Conservation (phyloP, 2,113 vertebrate genomes). For the Callionymus lyra region DNA sequence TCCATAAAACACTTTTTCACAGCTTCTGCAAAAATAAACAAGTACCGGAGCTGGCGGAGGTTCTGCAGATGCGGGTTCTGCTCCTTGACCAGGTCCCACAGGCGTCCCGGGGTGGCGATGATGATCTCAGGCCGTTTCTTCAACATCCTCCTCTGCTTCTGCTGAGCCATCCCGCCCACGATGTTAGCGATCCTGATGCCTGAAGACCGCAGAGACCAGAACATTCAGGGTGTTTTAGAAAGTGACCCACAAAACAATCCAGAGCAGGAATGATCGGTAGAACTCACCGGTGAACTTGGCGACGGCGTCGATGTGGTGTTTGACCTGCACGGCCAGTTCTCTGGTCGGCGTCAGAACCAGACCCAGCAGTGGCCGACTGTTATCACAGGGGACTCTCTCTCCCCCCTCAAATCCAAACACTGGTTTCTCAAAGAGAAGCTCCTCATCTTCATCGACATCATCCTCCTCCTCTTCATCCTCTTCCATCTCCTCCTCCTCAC, state of each 20-base stretch:
- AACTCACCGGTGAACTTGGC: conserved; percentile 80
- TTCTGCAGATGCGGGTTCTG: conserved; percentile 80
- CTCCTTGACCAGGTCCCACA: conserved; percentile 90
- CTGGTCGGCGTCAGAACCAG: conserved; percentile 89
- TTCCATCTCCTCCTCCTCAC: conserved; percentile 10
- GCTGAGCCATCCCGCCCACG: conserved; percentile 88
- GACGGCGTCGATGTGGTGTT: conserved; percentile 88
- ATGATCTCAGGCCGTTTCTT: conserved; percentile 84
- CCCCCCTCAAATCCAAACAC: conserved; percentile 31
- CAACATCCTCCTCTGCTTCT: conserved; percentile 85
- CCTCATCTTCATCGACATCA: conserved; percentile 41
- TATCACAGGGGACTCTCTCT: neutral
- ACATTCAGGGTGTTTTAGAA: too few relatives aligned
- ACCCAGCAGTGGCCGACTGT: conserved; percentile 75
- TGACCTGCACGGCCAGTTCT: conserved; percentile 93
- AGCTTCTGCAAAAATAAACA: neutral
- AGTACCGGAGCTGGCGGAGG: conserved; percentile 78
- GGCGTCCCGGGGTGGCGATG: conserved; percentile 87
- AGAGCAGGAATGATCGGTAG: neutral
- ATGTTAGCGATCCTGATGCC: conserved; percentile 83
- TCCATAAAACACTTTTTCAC: neutral
- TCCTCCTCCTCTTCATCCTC: conserved; percentile 31
- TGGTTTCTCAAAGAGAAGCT: conserved; percentile 26
- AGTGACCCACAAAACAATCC: too few relatives aligned
- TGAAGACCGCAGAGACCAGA: conserved; percentile 25